Evolutionary conservation across 1,140 invertebrate genomes (phyloP), one percentile per base, ranked within the genome.

Genomic region (Drosophila novamexicana): DNA sequence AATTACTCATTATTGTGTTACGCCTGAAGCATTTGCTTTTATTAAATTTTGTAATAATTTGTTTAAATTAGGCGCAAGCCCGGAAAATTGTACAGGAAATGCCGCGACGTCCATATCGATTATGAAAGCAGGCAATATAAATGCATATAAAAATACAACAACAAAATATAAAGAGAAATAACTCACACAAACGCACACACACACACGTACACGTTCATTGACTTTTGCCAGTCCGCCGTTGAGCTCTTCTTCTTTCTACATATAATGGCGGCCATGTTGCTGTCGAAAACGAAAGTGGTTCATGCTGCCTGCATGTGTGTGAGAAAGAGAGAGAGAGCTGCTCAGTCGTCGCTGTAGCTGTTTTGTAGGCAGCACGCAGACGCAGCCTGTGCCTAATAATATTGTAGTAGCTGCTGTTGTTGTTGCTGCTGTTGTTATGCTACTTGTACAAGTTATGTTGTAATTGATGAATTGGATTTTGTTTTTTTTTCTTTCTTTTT

Each of bases 401-500:
- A 53, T 6, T 54, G n/a, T 66, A 54, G 47, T 40, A 63, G 39
- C 49, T 9, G 14, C 32, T 53, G 73, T 44, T 65, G 45, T 12
- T 57, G 44, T 58, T 42, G 53, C 42, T 52, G 44, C 6, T 66
- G 73, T 44, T 65, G 18, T 12, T 7, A 52, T 52, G 49, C 29
- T 52, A 52, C 45, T 49, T 34, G 29, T 29, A 67, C 40, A 52
- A 42, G 44, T 68, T 74, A 68, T 82, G 75, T 82, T 83, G 80
- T 83, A 83, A 89, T 89, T 88, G 80, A 89, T 84, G 84, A 61
- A 88, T 89, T 88, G 73, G 83, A 78, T 84, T 84, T 84, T 84
- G 64, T 72, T 54, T n/a, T 16, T 18, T 22, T 66, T 63, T 44
- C 37, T n/a, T 34, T 52, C 45, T 2, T 47, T 47, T 47, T 7